Evolutionary conservation across 2,797 vertebrate species (phyloP).

Genomic region (Mastacembelus armatus): DNA sequence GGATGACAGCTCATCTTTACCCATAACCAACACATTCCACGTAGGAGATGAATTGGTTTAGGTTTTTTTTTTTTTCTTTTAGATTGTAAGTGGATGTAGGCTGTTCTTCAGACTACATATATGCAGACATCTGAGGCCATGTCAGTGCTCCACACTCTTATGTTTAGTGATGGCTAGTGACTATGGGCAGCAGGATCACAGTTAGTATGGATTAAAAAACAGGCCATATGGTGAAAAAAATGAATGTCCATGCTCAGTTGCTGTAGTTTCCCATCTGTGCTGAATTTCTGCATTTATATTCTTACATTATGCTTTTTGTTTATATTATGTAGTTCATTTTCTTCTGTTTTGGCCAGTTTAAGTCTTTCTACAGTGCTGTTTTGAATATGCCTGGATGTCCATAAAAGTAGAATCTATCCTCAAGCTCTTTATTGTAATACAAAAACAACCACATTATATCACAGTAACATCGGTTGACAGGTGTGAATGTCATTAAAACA

Average conservation of each 20-base stretch:
- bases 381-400: not conserved
- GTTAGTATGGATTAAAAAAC: slow-evolving; percentile 27
- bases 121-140: not conserved
- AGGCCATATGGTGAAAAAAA: not conserved
- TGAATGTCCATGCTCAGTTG: not conserved
- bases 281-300: not conserved
- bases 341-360: no score
- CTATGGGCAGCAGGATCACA: slow-evolving; percentile 8
- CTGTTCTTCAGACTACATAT: slow-evolving; percentile 12
- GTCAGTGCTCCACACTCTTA: slow-evolving; percentile 7
- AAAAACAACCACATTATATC: not conserved
- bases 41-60: no score
- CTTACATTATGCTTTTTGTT: not conserved
- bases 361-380: not conserved
- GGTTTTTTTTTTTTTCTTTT: no score
- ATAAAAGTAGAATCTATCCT: not conserved
- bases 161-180: slow-evolving; percentile 16
- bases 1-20: no score
- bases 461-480: not conserved
- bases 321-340: slow-evolving; percentile 7
- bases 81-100: no score
- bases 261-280: slow-evolving; percentile 12
- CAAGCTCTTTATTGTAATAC: not conserved
- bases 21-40: no score
- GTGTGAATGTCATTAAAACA: not conserved